Evolutionary conservation across 1,140 invertebrate genomes (phyloP).

Genomic region (Chlorops oryzae): DNA sequence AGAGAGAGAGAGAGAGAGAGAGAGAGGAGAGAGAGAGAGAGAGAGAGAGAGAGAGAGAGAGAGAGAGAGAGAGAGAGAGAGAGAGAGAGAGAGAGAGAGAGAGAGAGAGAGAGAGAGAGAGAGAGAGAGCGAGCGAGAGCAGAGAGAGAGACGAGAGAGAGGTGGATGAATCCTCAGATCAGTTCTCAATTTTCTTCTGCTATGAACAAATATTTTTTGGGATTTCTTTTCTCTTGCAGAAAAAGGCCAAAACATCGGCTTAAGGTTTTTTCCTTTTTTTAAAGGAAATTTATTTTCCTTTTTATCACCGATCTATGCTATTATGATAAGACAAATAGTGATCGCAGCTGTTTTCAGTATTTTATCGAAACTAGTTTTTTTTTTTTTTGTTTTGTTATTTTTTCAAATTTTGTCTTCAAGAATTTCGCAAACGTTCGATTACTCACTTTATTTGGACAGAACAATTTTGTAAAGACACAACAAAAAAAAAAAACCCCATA

Average conservation of each 20-base stretch:
- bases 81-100: background rate
- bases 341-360: too few relatives aligned
- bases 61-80: background rate
- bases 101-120: background rate
- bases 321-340: too few relatives aligned
- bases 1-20: background rate
- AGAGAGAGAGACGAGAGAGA: background rate
- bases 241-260: background rate
- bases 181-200: too few relatives aligned
- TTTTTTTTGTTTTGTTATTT: too few relatives aligned
- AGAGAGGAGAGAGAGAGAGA: background rate
- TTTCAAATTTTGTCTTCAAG: too few relatives aligned
- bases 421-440: too few relatives aligned
- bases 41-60: background rate
- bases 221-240: background rate
- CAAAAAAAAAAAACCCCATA: too few relatives aligned
- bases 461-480: too few relatives aligned
- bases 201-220: background rate
- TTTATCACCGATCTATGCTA: background rate
- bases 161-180: background rate
- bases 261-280: conserved; percentile 1
- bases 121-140: background rate
- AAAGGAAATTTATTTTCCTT: conserved; percentile 4
- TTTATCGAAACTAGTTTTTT: too few relatives aligned
- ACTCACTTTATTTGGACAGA: too few relatives aligned